phyloP scores from a whole-genome alignment of 2,888 invertebrate species.

The Isoperla grammatica region DNA sequence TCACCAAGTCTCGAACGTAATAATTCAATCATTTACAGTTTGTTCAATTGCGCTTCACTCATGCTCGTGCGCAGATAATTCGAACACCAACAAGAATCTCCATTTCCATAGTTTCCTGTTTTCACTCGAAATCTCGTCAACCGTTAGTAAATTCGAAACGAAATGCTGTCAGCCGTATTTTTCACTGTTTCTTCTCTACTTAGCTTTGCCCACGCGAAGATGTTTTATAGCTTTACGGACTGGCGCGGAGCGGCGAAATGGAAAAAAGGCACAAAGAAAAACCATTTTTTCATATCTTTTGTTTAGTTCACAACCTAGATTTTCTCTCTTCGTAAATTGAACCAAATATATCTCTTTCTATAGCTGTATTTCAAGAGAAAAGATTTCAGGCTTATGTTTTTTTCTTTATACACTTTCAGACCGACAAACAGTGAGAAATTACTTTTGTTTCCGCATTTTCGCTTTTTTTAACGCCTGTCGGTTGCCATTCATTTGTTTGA shows the following conservation, averaged over 20 bases:
- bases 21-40: neutral
- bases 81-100: neutral
- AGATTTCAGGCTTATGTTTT: slow-evolving; percentile 14
- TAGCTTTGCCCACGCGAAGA: slow-evolving; percentile 7
- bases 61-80: too few species aligned
- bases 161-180: slow-evolving; percentile 21
- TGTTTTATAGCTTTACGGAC: slow-evolving; percentile 11
- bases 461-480: slow-evolving; percentile 19
- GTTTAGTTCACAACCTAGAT: slow-evolving; percentile 15
- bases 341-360: slow-evolving; percentile 9
- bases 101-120: slow-evolving; percentile 18
- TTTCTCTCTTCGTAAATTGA: slow-evolving; percentile 10
- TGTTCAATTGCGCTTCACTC: neutral
- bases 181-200: slow-evolving; percentile 23
- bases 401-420: neutral
- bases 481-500: slow-evolving; percentile 16
- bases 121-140: neutral
- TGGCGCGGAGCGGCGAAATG: slow-evolving; percentile 12
- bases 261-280: slow-evolving; percentile 6
- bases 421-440: slow-evolving; percentile 22
- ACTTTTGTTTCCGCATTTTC: slow-evolving; percentile 14
- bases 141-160: slow-evolving; percentile 7
- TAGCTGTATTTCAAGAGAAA: neutral
- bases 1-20: neutral
- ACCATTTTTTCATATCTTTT: neutral